A percentile compares a stretch with the other conserved stretches of the same genome.
These are phyloP conservation scores for Lagopus muta DNA, from an alignment of 2,113 vertebrate species.

Conservation along the genomic window DNA sequence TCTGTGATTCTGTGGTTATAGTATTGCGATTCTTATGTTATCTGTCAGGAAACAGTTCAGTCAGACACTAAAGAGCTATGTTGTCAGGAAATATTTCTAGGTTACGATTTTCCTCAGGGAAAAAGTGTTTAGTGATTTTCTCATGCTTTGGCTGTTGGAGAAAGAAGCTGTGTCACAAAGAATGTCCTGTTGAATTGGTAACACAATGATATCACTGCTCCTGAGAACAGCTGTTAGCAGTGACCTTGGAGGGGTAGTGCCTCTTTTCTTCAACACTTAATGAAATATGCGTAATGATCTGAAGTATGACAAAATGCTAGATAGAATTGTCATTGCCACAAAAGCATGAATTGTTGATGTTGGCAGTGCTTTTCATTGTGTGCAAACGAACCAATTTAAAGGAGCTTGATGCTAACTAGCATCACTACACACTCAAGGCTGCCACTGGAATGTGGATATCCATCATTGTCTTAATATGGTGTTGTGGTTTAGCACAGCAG, in stretches of 20 bases:
- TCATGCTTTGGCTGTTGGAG: not conserved
- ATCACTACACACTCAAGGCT: not conserved
- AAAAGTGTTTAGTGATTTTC: not conserved
- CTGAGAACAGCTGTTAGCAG: not conserved
- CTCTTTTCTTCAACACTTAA: not conserved
- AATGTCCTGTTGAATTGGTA: not conserved
- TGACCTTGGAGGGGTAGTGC: not conserved
- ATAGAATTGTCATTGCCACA: not conserved
- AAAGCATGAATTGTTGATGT: not conserved
- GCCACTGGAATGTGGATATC: not conserved
- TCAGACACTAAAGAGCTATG: not conserved
- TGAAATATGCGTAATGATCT: not conserved
- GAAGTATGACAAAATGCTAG: not conserved
- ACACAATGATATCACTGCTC: not conserved
- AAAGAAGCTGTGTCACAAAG: not conserved
- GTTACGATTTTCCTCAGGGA: not conserved
- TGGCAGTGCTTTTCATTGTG: accelerated
- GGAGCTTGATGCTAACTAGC: not conserved
- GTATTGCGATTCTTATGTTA: not conserved
- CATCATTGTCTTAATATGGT: not conserved
- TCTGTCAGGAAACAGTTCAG: not conserved
- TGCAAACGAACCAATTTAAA: not conserved
- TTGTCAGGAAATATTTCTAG: not conserved
- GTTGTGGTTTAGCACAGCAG: not conserved
- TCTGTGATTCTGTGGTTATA: too few relatives aligned